phyloP scores from a whole-genome alignment of 2,888 invertebrate species.

The Pachydiplax longipennis region DNA sequence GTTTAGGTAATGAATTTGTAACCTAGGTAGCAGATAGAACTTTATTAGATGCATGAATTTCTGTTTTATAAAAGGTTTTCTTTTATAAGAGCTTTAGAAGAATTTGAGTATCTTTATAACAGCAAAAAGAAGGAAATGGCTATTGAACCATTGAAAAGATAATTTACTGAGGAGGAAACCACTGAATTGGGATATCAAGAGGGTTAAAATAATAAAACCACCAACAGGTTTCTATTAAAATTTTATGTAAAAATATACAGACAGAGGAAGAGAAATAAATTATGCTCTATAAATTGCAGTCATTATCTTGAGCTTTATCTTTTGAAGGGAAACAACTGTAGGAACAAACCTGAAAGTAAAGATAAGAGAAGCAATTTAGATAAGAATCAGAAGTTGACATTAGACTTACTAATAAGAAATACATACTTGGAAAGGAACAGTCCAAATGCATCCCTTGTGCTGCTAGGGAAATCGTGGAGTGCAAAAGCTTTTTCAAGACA shows the following conservation, averaged over 20 bases:
- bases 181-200: no score
- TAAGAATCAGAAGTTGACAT: not conserved
- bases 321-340: slow-evolving; percentile 6
- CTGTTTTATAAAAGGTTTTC: no score
- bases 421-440: slow-evolving; percentile 62
- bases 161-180: no score
- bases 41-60: no score
- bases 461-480: slow-evolving; percentile 64
- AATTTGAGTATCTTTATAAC: no score
- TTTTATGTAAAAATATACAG: not conserved
- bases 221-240: no score
- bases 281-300: not conserved
- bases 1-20: no score
- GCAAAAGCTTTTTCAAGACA: slow-evolving; percentile 65
- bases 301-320: not conserved
- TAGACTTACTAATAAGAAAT: not conserved
- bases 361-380: not conserved
- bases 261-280: not conserved
- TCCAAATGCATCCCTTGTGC: slow-evolving; percentile 63
- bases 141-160: no score
- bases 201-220: no score
- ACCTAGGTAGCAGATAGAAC: no score
- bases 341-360: slow-evolving; percentile 1
- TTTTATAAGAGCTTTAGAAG: no score
- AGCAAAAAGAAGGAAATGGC: no score